A percentile compares a stretch with the other conserved stretches of the same genome.
phyloP scores from a whole-genome alignment of 2,888 invertebrate genomes.

The Drosophila dives region DNA sequence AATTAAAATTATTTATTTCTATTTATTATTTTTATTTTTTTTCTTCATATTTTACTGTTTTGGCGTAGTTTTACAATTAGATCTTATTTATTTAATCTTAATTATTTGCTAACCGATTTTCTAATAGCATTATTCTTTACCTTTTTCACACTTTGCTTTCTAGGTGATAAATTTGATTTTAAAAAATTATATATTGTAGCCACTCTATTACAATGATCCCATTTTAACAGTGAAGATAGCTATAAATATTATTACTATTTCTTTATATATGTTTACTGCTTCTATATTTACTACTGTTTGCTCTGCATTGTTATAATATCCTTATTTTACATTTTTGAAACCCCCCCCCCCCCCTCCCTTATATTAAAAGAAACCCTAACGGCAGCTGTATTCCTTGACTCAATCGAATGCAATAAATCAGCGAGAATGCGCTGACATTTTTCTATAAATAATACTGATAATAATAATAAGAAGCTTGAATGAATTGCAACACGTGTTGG shows the following conservation, averaged over 20 bases:
- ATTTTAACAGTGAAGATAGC: neutral
- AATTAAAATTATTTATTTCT: neutral
- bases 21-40: neutral
- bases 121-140: neutral
- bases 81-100: neutral
- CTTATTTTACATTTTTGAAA: conserved; percentile 1
- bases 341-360: neutral
- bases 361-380: conserved; percentile 9
- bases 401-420: conserved; percentile 66
- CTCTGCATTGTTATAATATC: neutral
- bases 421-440: conserved; percentile 60
- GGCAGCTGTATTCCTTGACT: conserved; percentile 65
- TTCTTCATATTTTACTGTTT: neutral
- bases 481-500: conserved; percentile 75
- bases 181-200: neutral
- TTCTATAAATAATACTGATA: conserved; percentile 61
- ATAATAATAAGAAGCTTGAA: conserved; percentile 62
- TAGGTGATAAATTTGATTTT: neutral
- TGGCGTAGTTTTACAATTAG: neutral
- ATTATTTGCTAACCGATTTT: neutral
- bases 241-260: neutral
- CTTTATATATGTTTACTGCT: neutral
- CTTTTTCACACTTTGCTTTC: neutral
- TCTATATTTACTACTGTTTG: no score
- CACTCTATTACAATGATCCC: neutral